These are phyloP conservation scores for Pachypanchax playfairii DNA, from an alignment of 2,113 vertebrate genomes.

Conservation along the genomic window DNA sequence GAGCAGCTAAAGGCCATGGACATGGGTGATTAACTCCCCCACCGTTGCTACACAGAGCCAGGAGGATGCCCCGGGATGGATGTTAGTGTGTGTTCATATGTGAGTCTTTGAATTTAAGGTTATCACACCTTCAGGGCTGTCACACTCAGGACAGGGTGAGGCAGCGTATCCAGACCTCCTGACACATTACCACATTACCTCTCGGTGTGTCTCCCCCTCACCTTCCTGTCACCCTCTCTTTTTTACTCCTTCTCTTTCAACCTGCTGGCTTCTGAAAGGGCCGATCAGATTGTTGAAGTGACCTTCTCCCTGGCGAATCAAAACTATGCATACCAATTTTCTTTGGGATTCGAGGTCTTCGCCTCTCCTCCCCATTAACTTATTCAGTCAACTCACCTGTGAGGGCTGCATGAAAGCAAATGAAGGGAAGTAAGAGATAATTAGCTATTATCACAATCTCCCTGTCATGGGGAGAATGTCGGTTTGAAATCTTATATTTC, in stretches of 20 bases:
- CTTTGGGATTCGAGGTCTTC: conserved; percentile 27
- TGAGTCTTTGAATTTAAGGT: conserved; percentile 55
- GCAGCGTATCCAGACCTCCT: conserved; percentile 63
- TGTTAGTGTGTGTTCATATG: conserved; percentile 44
- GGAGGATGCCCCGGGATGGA: conserved; percentile 63
- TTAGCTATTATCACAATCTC: conserved; percentile 71
- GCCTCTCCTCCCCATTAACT: conserved; percentile 55
- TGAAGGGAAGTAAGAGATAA: conserved; percentile 63
- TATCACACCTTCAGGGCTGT: conserved; percentile 68
- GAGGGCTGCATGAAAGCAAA: conserved; percentile 66
- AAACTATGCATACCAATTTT: conserved; percentile 73
- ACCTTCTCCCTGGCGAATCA: conserved; percentile 70
- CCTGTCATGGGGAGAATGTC: conserved; percentile 62
- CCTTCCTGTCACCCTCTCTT: conserved; percentile 56
- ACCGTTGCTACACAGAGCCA: conserved; percentile 50
- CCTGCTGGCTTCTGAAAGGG: conserved; percentile 57
- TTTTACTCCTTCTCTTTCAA: conserved; percentile 34
- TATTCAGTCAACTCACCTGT: conserved; percentile 68
- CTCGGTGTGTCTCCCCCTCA: conserved; percentile 36
- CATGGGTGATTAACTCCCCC: conserved; percentile 84
- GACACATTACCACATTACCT: conserved; percentile 66
- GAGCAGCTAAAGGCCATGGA: conserved; percentile 86
- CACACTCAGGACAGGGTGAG: conserved; percentile 54
- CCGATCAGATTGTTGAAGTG: conserved; percentile 73
- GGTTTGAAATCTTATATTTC: conserved; percentile 69